A percentile compares a stretch with the other conserved stretches of the same genome.
Evolutionary conservation across 2,888 invertebrate species (phyloP).

Genomic region (Microdon myrmicae): DNA sequence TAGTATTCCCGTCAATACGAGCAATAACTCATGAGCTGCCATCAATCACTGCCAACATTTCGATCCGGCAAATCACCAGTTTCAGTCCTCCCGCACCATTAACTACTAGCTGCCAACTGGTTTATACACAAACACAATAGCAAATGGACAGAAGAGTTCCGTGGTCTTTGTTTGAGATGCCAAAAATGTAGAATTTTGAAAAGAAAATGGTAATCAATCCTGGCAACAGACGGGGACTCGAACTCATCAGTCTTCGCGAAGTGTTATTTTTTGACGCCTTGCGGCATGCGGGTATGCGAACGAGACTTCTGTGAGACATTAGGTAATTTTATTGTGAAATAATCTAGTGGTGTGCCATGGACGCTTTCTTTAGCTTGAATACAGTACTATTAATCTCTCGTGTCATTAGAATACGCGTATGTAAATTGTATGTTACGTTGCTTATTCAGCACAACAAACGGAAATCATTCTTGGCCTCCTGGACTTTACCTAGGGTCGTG

Average conservation of each 20-base stretch:
- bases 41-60: slow-evolving; percentile 48
- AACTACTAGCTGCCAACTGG: not conserved
- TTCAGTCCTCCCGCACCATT: not conserved
- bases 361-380: slow-evolving; percentile 1
- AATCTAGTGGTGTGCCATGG: slow-evolving; percentile 14
- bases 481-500: too few species aligned
- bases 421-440: too few species aligned
- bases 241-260: slow-evolving; percentile 40
- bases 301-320: too few species aligned
- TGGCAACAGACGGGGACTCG: slow-evolving; percentile 37
- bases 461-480: too few species aligned
- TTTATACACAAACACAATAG: slow-evolving; percentile 1
- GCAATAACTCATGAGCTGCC: slow-evolving; percentile 43
- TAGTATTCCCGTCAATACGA: slow-evolving; percentile 43
- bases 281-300: slow-evolving; percentile 3
- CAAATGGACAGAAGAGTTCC: slow-evolving; percentile 31
- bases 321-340: too few species aligned
- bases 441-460: too few species aligned
- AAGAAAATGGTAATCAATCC: slow-evolving; percentile 42
- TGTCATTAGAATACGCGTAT: too few species aligned
- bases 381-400: too few species aligned
- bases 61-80: slow-evolving; percentile 17
- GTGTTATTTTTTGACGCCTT: slow-evolving; percentile 34
- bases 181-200: slow-evolving; percentile 32
- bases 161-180: slow-evolving; percentile 37